Evolutionary conservation across 2,888 invertebrate genomes (phyloP).

Genomic region (Lithophane leautieri): DNA sequence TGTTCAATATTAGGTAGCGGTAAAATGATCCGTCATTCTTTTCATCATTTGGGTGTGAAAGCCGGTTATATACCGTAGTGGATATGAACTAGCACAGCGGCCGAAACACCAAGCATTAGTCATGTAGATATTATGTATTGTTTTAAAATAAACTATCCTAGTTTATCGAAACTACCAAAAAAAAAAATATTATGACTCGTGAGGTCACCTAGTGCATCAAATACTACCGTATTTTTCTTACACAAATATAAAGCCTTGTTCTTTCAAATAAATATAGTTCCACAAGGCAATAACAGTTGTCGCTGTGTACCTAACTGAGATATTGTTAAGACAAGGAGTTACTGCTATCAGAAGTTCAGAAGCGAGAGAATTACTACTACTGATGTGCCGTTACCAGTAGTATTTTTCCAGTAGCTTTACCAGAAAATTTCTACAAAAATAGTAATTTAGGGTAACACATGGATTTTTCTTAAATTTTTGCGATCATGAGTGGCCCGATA

Average conservation of each 20-base stretch:
- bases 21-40: slow-evolving; percentile 15
- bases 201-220: background rate
- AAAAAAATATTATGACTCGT: background rate
- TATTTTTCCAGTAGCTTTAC: too few species aligned
- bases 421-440: too few species aligned
- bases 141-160: background rate
- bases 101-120: background rate
- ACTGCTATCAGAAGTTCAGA: too few species aligned
- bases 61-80: background rate
- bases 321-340: too few species aligned
- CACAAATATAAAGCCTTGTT: background rate
- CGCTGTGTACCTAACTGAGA: too few species aligned
- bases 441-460: too few species aligned
- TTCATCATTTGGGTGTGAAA: slow-evolving; percentile 13
- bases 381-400: too few species aligned
- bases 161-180: background rate
- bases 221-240: background rate
- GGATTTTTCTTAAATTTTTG: too few species aligned
- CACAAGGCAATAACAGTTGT: too few species aligned
- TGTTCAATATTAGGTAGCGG: slow-evolving; percentile 29
- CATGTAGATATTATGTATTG: background rate
- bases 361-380: too few species aligned
- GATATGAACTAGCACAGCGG: background rate
- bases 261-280: background rate
- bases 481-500: too few species aligned